Percentiles rank a stretch among this genome's conserved stretches.
Evolutionary conservation across 2,888 invertebrate genomes (phyloP).

Genomic region (Furcula furcula): DNA sequence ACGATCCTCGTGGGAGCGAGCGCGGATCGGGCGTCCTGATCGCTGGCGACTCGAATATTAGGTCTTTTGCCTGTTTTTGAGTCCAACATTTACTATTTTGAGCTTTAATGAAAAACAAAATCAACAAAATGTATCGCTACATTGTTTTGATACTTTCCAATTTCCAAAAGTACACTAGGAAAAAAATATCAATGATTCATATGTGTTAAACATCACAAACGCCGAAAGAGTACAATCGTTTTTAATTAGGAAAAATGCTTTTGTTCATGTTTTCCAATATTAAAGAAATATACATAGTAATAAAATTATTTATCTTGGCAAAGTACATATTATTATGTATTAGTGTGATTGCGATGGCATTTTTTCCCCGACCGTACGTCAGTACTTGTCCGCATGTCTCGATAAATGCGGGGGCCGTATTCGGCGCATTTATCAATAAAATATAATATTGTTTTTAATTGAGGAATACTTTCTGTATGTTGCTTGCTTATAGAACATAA

Average conservation of each 20-base stretch:
- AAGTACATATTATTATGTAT: neutral
- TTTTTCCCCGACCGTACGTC: slow-evolving; percentile 42
- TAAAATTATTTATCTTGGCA: neutral
- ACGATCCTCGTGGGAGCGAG: slow-evolving; percentile 13
- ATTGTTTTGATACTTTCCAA: neutral
- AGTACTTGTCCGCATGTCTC: slow-evolving; percentile 29
- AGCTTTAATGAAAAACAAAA: neutral
- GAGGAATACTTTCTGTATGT: neutral
- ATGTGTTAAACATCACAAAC: neutral
- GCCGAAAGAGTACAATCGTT: neutral
- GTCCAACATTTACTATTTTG: neutral
- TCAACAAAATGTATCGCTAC: neutral
- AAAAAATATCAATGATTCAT: neutral
- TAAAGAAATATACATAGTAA: neutral
- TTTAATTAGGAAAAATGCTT: neutral
- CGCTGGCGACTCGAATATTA: slow-evolving; percentile 24
- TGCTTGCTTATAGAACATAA: too few species aligned
- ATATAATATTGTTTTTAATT: slow-evolving; percentile 35
- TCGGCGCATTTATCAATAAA: slow-evolving; percentile 45
- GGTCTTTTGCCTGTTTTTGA: slow-evolving; percentile 8
- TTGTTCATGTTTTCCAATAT: neutral
- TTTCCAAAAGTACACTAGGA: neutral
- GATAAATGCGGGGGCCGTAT: slow-evolving; percentile 43
- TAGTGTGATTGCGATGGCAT: slow-evolving; percentile 10
- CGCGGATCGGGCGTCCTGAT: neutral